phyloP scores from a whole-genome alignment of 2,113 vertebrate species.

The Beaufortia kweichowensis region DNA sequence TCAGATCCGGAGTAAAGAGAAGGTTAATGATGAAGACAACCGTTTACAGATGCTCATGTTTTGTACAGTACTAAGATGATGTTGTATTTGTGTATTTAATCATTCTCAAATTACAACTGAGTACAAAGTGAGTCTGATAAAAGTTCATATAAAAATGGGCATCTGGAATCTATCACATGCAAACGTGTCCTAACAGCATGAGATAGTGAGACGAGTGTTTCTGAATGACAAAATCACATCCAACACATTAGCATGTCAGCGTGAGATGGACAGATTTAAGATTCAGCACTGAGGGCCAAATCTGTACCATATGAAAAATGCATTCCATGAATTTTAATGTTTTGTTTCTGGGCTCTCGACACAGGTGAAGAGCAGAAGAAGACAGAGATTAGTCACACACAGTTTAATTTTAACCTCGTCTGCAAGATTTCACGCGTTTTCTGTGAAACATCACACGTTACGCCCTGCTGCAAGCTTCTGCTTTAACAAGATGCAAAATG shows the following conservation, averaged over 20 bases:
- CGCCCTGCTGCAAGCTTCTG: slow-evolving; percentile 62
- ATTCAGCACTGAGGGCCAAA: background rate
- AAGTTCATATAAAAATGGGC: too few species aligned
- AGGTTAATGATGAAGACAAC: too few species aligned
- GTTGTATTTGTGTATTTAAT: too few species aligned
- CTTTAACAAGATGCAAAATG: slow-evolving; percentile 70
- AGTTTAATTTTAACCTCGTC: slow-evolving; percentile 66
- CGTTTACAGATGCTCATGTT: too few species aligned
- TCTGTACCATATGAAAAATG: background rate
- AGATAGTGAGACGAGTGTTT: background rate
- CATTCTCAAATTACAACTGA: too few species aligned
- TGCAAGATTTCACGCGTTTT: slow-evolving; percentile 72
- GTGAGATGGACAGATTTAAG: background rate
- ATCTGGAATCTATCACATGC: too few species aligned
- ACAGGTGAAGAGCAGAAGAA: slow-evolving; percentile 32
- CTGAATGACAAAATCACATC: background rate
- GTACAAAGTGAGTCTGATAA: too few species aligned
- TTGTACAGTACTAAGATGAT: too few species aligned
- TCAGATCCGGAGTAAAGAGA: background rate
- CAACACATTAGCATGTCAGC: background rate
- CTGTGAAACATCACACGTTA: slow-evolving; percentile 76
- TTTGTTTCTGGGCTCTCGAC: background rate
- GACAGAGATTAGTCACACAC: slow-evolving; percentile 53
- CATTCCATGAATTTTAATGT: background rate
- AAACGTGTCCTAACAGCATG: background rate